phyloP scores from a whole-genome alignment of 1,140 invertebrate species.

The Drosophila nannoptera region DNA sequence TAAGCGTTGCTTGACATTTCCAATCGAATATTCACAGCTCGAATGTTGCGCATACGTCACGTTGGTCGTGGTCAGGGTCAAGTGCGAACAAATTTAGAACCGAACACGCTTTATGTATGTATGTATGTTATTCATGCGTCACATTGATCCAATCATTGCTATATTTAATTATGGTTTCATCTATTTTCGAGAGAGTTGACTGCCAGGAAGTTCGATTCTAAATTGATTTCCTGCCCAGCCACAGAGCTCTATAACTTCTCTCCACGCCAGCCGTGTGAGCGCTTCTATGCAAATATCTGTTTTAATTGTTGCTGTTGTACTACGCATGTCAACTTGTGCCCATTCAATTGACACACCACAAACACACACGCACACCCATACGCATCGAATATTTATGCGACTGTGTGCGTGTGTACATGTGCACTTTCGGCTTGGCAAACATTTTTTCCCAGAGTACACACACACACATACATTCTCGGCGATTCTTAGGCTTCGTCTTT shows the following conservation, averaged over 20 bases:
- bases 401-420: no score
- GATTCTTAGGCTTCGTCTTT: slow-evolving; percentile 27
- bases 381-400: not conserved
- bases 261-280: not conserved
- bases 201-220: slow-evolving; percentile 21
- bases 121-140: slow-evolving; percentile 35
- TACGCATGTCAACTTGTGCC: slow-evolving; percentile 74
- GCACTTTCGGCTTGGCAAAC: slow-evolving; percentile 26
- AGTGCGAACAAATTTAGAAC: slow-evolving; percentile 19
- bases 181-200: slow-evolving; percentile 32
- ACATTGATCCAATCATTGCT: slow-evolving; percentile 36
- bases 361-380: slow-evolving; percentile 8
- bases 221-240: slow-evolving; percentile 30
- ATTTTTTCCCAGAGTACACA: slow-evolving; percentile 33
- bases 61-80: slow-evolving; percentile 39
- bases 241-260: slow-evolving; percentile 7
- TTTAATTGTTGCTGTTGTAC: slow-evolving; percentile 76
- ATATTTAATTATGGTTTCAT: slow-evolving; percentile 35
- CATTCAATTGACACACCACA: slow-evolving; percentile 60
- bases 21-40: not conserved
- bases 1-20: slow-evolving; percentile 19
- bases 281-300: slow-evolving; percentile 65
- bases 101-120: slow-evolving; percentile 5
- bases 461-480: no score
- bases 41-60: slow-evolving; percentile 33